phyloP scores from a whole-genome alignment of 2,888 invertebrate species.

The Eilema caniola region DNA sequence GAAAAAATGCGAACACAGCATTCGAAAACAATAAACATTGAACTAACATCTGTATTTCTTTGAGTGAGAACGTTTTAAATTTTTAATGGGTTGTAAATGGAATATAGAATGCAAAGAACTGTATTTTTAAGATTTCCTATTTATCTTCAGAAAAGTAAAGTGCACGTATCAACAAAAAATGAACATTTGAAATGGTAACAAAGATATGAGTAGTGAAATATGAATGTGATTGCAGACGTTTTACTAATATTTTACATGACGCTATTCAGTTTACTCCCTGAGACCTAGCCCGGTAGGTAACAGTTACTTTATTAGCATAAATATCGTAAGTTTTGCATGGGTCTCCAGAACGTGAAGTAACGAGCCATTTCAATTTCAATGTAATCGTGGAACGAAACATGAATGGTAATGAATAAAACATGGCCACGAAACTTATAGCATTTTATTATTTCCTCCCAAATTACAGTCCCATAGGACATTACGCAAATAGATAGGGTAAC shows the following conservation, averaged over 20 bases:
- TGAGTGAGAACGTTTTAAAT: slow-evolving; percentile 21
- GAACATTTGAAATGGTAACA: neutral
- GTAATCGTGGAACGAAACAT: slow-evolving; percentile 32
- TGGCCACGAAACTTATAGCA: slow-evolving; percentile 57
- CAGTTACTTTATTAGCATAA: slow-evolving; percentile 31
- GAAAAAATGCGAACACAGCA: slow-evolving; percentile 38
- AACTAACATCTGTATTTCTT: slow-evolving; percentile 30
- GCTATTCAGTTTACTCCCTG: slow-evolving; percentile 23
- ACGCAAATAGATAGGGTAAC: slow-evolving; percentile 55
- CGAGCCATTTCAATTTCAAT: slow-evolving; percentile 35
- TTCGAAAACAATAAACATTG: slow-evolving; percentile 31
- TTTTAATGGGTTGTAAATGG: slow-evolving; percentile 23
- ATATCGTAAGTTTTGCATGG: slow-evolving; percentile 37
- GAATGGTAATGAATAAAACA: slow-evolving; percentile 63
- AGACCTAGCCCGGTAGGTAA: slow-evolving; percentile 33
- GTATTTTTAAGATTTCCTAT: neutral
- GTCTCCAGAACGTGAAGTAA: slow-evolving; percentile 38
- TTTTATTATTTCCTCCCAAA: slow-evolving; percentile 73
- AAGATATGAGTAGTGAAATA: neutral
- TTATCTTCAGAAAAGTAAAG: neutral
- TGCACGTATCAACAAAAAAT: neutral
- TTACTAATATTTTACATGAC: neutral
- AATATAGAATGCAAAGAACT: neutral
- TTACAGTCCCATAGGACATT: slow-evolving; percentile 61
- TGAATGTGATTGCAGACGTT: neutral